Percentiles rank a stretch among this genome's conserved stretches.
Conservation (phyloP, 2,888 invertebrate species). For the Diaprepes abbreviatus region DNA sequence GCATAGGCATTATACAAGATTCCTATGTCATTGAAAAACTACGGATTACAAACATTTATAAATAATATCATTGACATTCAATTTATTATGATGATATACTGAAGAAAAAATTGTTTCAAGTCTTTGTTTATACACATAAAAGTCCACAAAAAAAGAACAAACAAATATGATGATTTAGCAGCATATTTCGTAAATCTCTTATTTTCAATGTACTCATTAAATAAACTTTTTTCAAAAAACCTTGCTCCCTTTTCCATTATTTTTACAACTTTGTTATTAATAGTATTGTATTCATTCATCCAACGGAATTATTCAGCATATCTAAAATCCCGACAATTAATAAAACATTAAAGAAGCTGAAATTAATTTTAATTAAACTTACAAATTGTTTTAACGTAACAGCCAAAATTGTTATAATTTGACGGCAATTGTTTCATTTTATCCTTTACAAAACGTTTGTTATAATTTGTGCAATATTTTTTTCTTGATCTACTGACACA, state of each 20-base stretch:
- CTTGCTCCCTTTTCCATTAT: neutral
- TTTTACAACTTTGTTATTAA: neutral
- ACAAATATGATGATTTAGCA: too few species aligned
- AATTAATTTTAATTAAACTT: neutral
- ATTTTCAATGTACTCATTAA: too few species aligned
- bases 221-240: too few species aligned
- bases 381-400: neutral
- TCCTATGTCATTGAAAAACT: too few species aligned
- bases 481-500: conserved; percentile 20
- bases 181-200: too few species aligned
- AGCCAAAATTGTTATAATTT: conserved; percentile 3
- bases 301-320: neutral
- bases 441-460: conserved; percentile 10
- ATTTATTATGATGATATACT: too few species aligned
- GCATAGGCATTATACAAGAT: too few species aligned
- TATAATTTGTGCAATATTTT: conserved; percentile 21
- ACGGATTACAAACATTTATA: too few species aligned
- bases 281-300: neutral
- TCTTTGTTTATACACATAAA: too few species aligned
- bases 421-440: conserved; percentile 4
- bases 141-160: too few species aligned
- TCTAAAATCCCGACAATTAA: conserved; percentile 10
- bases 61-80: too few species aligned
- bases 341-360: conserved; percentile 5
- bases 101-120: too few species aligned